Evolutionary conservation across 2,888 invertebrate species (phyloP).

Genomic region (Drosophila kuntzei): DNA sequence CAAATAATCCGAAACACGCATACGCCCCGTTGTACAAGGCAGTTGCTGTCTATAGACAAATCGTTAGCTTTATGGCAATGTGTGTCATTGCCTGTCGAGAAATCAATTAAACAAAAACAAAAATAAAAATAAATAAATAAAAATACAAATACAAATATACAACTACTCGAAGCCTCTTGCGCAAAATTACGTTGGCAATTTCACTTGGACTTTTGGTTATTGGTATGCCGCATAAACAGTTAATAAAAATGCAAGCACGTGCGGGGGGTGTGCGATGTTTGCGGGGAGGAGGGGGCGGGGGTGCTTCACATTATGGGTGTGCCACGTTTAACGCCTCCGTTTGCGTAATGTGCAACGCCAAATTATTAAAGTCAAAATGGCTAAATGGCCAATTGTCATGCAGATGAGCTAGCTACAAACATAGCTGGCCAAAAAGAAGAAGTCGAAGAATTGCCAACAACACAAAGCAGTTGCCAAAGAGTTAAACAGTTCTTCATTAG

Average conservation of each 20-base stretch:
- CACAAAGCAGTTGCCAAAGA: slow-evolving; percentile 15
- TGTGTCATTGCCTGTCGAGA: slow-evolving; percentile 80
- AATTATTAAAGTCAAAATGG: slow-evolving; percentile 14
- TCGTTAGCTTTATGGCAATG: slow-evolving; percentile 74
- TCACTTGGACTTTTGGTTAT: slow-evolving; percentile 60
- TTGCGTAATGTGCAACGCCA: slow-evolving; percentile 58
- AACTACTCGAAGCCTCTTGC: slow-evolving; percentile 52
- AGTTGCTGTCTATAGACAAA: slow-evolving; percentile 37
- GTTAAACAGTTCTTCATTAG: slow-evolving; percentile 43
- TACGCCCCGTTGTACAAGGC: slow-evolving; percentile 72
- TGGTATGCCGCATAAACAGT: slow-evolving; percentile 68
- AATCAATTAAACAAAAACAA: slow-evolving; percentile 73
- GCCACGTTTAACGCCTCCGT: slow-evolving; percentile 28
- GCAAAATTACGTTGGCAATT: slow-evolving; percentile 80
- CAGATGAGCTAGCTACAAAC: slow-evolving; percentile 52
- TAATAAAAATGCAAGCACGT: slow-evolving; percentile 55
- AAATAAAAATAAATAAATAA: slow-evolving; percentile 35
- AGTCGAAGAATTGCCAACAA: slow-evolving; percentile 7
- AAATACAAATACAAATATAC: not conserved
- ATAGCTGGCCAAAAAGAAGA: slow-evolving; percentile 14
- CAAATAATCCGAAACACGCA: slow-evolving; percentile 57
- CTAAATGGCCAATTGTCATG: slow-evolving; percentile 65
- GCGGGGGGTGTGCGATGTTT: slow-evolving; percentile 14
- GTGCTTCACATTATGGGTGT: slow-evolving; percentile 8
- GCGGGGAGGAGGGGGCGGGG: not conserved